Evolutionary conservation across 92 coral and sea anemone genomes (phyloP), one percentile per base, ranked within the genome.

Genomic region (Anthopleura xanthogrammica): DNA sequence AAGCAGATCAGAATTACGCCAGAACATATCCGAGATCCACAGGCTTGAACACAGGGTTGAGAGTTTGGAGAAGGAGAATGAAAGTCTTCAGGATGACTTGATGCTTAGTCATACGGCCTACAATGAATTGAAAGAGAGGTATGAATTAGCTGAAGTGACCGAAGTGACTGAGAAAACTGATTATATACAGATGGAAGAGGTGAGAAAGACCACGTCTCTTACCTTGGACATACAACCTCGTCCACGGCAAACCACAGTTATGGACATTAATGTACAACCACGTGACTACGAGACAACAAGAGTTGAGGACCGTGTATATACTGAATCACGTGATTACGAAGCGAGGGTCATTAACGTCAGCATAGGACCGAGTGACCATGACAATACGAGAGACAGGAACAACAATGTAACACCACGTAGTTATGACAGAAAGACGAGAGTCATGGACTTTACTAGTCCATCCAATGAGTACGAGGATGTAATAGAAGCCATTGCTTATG

Each of bases 71-170:
- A 74, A 82, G 12, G 92, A 95, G 82, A 80, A 93, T 16, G 86
- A 82, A 62, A 87, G 86, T 40, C 81, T 93, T 9, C 87, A 88
- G 56, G 84, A 90, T 62, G 95, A 93, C 62, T 65, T 93, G 68
- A 57, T 88, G 22, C 92, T 89, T 41, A 93, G 97, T 41, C 98
- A 93, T 72, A 85, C 83, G 74, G 95, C 97, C 5, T 91, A 93
- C 76, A 91, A 88, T 41, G 97, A 95, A 41, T 83, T 90, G 29
- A 88, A 89, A 43, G 84, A 86, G 72, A 86, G 89, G 66, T 75
- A 84, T 57, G 87, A 91, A 24, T 82, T 86, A 23, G 7, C n/a
- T 29, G 64, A 60, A 40, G 48, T 17, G 82, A 52, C 42, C 36
- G 36, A 29, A 29, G 36, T 29, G 46, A 7, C 6, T 46, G 68